These are phyloP conservation scores for Semaprochilodus insignis DNA, from an alignment of 2,797 vertebrate genomes.

Conservation along the genomic window DNA sequence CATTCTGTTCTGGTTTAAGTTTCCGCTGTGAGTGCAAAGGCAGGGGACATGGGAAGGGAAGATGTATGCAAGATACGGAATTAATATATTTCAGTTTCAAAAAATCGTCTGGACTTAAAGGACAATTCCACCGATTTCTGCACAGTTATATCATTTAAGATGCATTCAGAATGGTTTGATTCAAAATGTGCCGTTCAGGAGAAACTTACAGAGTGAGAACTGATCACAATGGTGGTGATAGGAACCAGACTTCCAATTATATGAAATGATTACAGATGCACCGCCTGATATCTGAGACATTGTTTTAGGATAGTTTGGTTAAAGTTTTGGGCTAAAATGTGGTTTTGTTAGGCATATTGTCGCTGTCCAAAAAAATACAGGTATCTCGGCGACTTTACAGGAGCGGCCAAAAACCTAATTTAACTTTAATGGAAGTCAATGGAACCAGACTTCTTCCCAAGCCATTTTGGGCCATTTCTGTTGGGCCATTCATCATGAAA, in stretches of 20 bases:
- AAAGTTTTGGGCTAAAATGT: neutral
- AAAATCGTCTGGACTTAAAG: neutral
- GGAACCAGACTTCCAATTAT: neutral
- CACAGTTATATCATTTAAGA: neutral
- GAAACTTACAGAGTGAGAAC: neutral
- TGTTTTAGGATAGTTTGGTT: neutral
- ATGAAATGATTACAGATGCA: neutral
- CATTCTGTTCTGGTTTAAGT: slow-evolving; percentile 50
- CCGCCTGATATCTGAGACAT: neutral
- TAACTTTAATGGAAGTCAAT: too few species aligned
- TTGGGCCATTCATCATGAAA: too few species aligned
- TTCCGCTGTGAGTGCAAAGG: slow-evolving; percentile 24
- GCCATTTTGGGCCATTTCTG: too few species aligned
- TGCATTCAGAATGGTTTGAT: neutral
- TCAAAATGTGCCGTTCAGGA: neutral
- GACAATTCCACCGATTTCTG: neutral
- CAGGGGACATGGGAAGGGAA: neutral
- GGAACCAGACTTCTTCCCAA: too few species aligned
- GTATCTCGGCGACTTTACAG: too few species aligned
- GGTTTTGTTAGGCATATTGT: too few species aligned
- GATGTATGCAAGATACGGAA: neutral
- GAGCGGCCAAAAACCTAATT: too few species aligned
- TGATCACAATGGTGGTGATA: neutral
- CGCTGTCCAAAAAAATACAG: too few species aligned
- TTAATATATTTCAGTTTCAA: neutral